Percentiles rank a stretch among this genome's conserved stretches.
These are phyloP conservation scores for Epinotia demarniana DNA, from an alignment of 2,888 invertebrate genomes.

Conservation along the genomic window DNA sequence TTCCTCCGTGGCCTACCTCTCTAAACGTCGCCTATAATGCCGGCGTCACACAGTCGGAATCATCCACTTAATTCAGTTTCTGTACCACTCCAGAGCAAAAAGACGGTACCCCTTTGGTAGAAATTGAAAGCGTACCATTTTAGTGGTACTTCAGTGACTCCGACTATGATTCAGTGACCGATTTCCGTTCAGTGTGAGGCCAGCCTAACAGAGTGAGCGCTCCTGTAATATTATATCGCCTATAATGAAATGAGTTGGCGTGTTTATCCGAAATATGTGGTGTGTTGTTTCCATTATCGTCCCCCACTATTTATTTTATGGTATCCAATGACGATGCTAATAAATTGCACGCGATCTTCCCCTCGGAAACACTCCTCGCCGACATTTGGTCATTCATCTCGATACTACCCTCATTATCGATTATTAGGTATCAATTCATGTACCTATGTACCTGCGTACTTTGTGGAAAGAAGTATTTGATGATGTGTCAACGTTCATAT, in stretches of 20 bases:
- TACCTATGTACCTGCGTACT: background rate
- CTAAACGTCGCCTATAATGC: too few species aligned
- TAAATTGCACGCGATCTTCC: conserved; percentile 24
- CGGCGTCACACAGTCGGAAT: too few species aligned
- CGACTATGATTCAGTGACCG: too few species aligned
- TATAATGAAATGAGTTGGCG: background rate
- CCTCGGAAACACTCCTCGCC: background rate
- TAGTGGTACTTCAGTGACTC: too few species aligned
- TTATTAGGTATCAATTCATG: background rate
- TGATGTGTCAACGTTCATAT: background rate
- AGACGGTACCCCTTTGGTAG: too few species aligned
- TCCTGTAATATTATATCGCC: too few species aligned
- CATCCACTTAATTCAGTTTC: too few species aligned
- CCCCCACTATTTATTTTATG: conserved; percentile 13
- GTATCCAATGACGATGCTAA: conserved; percentile 30
- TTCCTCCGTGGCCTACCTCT: too few species aligned
- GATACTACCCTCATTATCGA: conserved; percentile 3
- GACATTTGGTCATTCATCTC: conserved; percentile 5
- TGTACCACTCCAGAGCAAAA: too few species aligned
- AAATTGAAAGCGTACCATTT: too few species aligned
- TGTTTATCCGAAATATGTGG: background rate
- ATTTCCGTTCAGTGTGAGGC: too few species aligned
- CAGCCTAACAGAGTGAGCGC: too few species aligned
- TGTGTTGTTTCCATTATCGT: background rate
- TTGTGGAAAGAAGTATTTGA: background rate